Base-by-base conservation (phyloP, 2,113 vertebrate genomes). In the Dipodomys spectabilis region DNA sequence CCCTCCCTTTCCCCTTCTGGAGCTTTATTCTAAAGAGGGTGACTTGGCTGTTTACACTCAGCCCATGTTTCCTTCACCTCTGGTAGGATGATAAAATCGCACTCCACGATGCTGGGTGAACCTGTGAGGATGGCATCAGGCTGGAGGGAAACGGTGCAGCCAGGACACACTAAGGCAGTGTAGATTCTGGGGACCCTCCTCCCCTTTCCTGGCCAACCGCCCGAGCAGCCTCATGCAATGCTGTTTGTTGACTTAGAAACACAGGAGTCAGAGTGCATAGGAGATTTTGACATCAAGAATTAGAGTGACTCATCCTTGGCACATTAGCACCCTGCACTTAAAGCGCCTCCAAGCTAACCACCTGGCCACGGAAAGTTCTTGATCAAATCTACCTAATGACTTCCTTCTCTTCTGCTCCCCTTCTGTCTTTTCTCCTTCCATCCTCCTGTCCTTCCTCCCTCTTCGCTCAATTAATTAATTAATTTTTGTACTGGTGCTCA, bases 241-340 rank as follows among this genome's bases (percentile, higher is more conserved):
- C 74, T 69, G 64, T 92, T 93, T 94, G 78, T 93, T 94, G 86
- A 91, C 86, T 92, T 92, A 93, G 92, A 91, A 94, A 91, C 73
- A 67, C 35, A 11, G 79, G 86, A 88, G 82, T 82, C 68, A 60
- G 88, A 84, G 75, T 72, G 89, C 91, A 92, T 73, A 39, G 73
- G 79, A 90, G 89, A 68, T 60, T 95, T 82, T 89, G 92, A 94
- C 93, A 96, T 93, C 39, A 53, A 89, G 84, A 45, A 67, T 86
- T 82, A 39, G 78, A 87, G 84, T 91, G 94, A 96, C 74, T 96
- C 95, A 95, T 92, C 81, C 81, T 94, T 67, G 57, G 15, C 39
- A 68, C 87, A 91, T 71, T 65, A 90, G 93, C 92, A 82, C 45
- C 44, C 22, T 49, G 91, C 87, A 57, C 62, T 64, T 82, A 62